Evolutionary conservation across 2,888 invertebrate genomes (phyloP).

Genomic region (Polymixis lichenea): DNA sequence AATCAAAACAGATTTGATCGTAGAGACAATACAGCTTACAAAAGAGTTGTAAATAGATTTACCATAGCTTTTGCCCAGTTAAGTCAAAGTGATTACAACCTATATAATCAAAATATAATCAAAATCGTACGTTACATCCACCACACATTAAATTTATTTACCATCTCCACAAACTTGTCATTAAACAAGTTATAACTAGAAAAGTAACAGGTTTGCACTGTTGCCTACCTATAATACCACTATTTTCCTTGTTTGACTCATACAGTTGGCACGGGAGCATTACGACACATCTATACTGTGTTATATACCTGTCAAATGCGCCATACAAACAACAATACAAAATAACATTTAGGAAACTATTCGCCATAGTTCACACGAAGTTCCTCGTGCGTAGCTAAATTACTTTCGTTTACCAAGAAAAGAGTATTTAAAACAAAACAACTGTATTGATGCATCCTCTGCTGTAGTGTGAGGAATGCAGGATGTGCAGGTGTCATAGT

Average conservation of each 20-base stretch:
- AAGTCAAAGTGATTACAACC: not conserved
- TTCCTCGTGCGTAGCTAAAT: not conserved
- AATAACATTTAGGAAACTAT: not conserved
- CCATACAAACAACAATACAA: not conserved
- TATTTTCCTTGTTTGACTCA: slow-evolving; percentile 41
- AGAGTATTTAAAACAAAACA: not conserved
- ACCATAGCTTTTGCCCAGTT: not conserved
- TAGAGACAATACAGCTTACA: not conserved
- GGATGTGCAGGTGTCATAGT: not conserved
- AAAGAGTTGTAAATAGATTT: not conserved
- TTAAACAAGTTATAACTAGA: not conserved
- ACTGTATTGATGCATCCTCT: not conserved
- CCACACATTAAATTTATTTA: not conserved
- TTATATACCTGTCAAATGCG: not conserved
- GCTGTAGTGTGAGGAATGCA: too few species aligned
- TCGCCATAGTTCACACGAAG: too few species aligned
- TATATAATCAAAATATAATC: not conserved
- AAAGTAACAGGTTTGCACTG: slow-evolving; percentile 15
- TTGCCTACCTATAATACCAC: not conserved
- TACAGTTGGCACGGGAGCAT: not conserved
- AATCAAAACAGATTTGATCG: not conserved
- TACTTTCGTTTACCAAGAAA: not conserved
- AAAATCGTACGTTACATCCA: too few species aligned
- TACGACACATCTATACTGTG: not conserved
- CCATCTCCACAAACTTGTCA: not conserved